Percentiles rank a stretch among this genome's conserved stretches.
Conservation (phyloP, 2,113 vertebrate species). For the Erinaceus europaeus region DNA sequence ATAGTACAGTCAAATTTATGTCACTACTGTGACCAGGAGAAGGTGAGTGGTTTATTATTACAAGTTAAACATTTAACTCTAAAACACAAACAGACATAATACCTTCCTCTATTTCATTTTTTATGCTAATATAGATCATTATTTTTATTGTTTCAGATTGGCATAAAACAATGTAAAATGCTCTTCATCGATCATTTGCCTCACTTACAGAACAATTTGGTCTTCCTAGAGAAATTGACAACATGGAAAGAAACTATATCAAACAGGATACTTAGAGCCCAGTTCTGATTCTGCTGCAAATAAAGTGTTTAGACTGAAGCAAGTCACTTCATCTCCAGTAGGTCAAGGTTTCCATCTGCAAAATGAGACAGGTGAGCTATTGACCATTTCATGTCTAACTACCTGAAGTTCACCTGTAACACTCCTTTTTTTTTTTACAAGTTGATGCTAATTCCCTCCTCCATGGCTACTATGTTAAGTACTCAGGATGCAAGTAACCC, state of each 20-base stretch:
- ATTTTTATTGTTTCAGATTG: not conserved
- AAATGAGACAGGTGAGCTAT: not conserved
- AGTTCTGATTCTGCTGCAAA: not conserved
- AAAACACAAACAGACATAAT: not conserved
- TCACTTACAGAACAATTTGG: not conserved
- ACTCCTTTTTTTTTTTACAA: not conserved
- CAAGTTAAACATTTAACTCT: not conserved
- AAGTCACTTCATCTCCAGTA: not conserved
- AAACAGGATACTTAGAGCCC: not conserved
- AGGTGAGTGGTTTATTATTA: not conserved
- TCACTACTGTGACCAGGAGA: not conserved
- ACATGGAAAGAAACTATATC: not conserved
- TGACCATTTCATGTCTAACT: not conserved
- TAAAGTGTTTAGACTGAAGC: not conserved
- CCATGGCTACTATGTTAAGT: rapidly evolving
- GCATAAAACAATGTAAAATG: not conserved
- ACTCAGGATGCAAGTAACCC: not conserved
- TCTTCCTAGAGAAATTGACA: not conserved
- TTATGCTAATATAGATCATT: not conserved
- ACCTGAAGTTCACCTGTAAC: not conserved
- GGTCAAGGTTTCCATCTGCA: not conserved
- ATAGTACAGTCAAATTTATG: not conserved
- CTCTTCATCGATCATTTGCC: not conserved
- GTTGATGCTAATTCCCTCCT: not conserved
- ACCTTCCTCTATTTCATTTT: not conserved